Percentiles rank a stretch among this genome's conserved stretches.
Evolutionary conservation across 2,888 invertebrate genomes (phyloP).

Genomic region (Oegoconia quadripuncta): DNA sequence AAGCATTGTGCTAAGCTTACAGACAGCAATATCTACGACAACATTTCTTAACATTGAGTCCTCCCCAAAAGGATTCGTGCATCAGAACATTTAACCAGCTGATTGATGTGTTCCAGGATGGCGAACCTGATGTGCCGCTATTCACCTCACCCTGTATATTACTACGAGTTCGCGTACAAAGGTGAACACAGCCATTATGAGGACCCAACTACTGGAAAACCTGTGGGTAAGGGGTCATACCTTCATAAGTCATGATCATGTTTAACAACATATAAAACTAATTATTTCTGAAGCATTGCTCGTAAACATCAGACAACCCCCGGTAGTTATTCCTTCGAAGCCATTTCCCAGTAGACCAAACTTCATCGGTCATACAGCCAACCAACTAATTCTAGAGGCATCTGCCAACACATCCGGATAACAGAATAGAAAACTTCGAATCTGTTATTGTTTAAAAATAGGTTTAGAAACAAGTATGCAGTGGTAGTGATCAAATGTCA

Average conservation of each 20-base stretch:
- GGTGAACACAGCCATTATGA: constrained; percentile 51
- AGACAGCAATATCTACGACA: background rate
- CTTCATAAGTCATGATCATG: background rate
- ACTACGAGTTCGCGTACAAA: constrained; percentile 51
- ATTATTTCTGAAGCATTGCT: background rate
- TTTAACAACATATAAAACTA: background rate
- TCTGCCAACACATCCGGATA: too few species aligned
- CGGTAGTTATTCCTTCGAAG: background rate
- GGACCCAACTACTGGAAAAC: constrained; percentile 42
- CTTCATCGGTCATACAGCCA: background rate
- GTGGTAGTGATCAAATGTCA: too few species aligned
- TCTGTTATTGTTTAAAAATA: too few species aligned
- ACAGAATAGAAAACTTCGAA: too few species aligned
- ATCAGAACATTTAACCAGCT: background rate
- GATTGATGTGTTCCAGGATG: constrained; percentile 36
- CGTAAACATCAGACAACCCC: background rate
- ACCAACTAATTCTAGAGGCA: too few species aligned
- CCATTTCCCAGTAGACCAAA: background rate
- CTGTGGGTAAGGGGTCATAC: constrained; percentile 15
- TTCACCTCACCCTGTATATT: constrained; percentile 41
- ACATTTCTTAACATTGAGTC: too few species aligned
- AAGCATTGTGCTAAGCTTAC: too few species aligned
- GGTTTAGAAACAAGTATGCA: too few species aligned
- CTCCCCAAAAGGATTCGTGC: background rate
- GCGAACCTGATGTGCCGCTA: constrained; percentile 46